Base-by-base conservation (phyloP, 1,140 invertebrate species). In the Cardiocondyla obscurior region DNA sequence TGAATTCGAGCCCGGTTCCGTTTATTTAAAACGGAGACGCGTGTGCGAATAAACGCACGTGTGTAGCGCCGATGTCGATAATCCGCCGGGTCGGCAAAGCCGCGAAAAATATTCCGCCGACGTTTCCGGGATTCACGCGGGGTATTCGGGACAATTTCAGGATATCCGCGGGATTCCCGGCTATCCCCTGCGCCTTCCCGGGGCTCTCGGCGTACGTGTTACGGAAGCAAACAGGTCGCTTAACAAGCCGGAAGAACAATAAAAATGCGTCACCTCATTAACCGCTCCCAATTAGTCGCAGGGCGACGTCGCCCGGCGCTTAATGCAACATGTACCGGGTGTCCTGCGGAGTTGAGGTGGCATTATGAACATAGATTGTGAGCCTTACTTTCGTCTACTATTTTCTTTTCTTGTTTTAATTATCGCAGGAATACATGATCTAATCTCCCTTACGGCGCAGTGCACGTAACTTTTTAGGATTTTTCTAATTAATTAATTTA, bases 221-320 rank as follows among this genome's bases (percentile, higher is more conserved):
- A 74, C 70, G 81, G 65, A 85, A 85, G 70, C 81, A 83, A 85
- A 85, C 74, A 79, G 36, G 81, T 83, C 72, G 58, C 60, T 83
- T 85, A 83, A 85, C 84, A 85, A 85, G 84, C 69, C 72, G 46
- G 33, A 58, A 57, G 60, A 39, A 51, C 72, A 70, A 85, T 84
- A 81, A 82, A 82, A 84, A 81, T 73, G 77, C 76, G 44, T 62
- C 65, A 62, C 36, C 77, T 84, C 83, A 73, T 84, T 84, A 84
- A 84, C 83, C 65, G 67, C 44, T 64, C 65, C 64, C 83, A 82
- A 84, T 84, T 84, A 84, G 77, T 73, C 83, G 65, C 60, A n/a
- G 33, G 22, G 46, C 46, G 39, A 33, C 25, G 74, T 67, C 60
- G 74, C 46, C 12, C 74, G 7, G 74, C 46, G 74, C 74, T 79